phyloP scores from a whole-genome alignment of 2,888 invertebrate genomes.

The Aradus depressus region DNA sequence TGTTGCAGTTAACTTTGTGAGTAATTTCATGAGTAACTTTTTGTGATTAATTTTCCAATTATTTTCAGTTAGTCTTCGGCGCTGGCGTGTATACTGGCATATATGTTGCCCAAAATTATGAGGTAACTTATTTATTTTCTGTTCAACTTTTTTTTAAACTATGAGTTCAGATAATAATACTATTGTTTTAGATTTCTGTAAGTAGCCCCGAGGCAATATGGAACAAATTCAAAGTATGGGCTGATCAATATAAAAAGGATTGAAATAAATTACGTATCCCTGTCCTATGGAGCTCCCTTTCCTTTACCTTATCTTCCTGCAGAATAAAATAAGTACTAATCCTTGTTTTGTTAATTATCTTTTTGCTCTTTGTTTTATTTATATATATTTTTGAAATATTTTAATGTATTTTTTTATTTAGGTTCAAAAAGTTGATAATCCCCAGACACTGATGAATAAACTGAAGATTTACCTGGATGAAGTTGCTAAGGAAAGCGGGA shows the following conservation, averaged over 20 bases:
- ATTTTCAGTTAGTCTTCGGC: constrained; percentile 54
- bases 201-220: not conserved
- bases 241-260: constrained; percentile 6
- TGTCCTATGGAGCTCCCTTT: not conserved
- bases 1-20: not conserved
- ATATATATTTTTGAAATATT: not conserved
- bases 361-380: not conserved
- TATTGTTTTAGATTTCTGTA: not conserved
- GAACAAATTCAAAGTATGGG: constrained; percentile 6
- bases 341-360: not conserved
- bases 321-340: not conserved
- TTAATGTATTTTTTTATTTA: constrained; percentile 38
- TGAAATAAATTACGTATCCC: not conserved
- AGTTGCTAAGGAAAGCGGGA: constrained; percentile 39
- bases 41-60: constrained; percentile 27
- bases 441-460: constrained; percentile 56
- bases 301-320: not conserved
- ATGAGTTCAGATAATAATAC: not conserved
- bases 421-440: constrained; percentile 80
- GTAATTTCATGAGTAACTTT: not conserved
- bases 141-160: not conserved
- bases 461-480: constrained; percentile 56
- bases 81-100: constrained; percentile 61
- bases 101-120: constrained; percentile 63
- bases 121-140: constrained; percentile 41